phyloP scores from a whole-genome alignment of 2,888 invertebrate genomes.

The Choreutis nemorana region DNA sequence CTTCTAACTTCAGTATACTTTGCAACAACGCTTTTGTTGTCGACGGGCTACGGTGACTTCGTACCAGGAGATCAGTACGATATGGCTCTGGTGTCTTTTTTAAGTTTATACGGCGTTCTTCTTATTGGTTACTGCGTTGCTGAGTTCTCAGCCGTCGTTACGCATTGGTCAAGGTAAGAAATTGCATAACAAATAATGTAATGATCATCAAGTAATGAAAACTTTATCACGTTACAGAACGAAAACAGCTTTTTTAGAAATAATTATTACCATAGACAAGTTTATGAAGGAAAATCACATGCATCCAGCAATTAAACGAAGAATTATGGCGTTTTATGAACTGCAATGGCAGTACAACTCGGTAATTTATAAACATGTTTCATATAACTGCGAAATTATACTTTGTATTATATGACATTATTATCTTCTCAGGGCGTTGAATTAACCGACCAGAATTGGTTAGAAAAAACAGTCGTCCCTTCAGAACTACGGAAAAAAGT shows the following conservation, averaged over 20 bases:
- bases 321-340: conserved; percentile 59
- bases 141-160: conserved; percentile 57
- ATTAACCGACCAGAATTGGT: conserved; percentile 51
- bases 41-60: conserved; percentile 58
- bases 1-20: conserved; percentile 50
- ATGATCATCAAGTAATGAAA: background rate
- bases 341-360: conserved; percentile 63
- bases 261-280: conserved; percentile 51
- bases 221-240: conserved; percentile 26
- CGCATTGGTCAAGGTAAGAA: conserved; percentile 48
- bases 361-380: conserved; percentile 28
- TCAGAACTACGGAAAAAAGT: conserved; percentile 52
- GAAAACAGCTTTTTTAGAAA: conserved; percentile 55
- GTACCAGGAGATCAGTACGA: conserved; percentile 47
- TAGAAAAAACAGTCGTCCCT: conserved; percentile 47
- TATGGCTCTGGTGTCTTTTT: conserved; percentile 46
- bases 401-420: too few species aligned
- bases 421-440: conserved; percentile 53
- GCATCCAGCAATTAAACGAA: conserved; percentile 43
- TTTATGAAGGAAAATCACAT: conserved; percentile 59
- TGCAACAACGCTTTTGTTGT: conserved; percentile 43
- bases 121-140: conserved; percentile 58
- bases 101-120: conserved; percentile 53
- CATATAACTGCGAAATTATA: too few species aligned
- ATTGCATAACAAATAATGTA: background rate